Evolutionary conservation across 2,797 vertebrate species (phyloP).

Genomic region (Poecilia gillii): DNA sequence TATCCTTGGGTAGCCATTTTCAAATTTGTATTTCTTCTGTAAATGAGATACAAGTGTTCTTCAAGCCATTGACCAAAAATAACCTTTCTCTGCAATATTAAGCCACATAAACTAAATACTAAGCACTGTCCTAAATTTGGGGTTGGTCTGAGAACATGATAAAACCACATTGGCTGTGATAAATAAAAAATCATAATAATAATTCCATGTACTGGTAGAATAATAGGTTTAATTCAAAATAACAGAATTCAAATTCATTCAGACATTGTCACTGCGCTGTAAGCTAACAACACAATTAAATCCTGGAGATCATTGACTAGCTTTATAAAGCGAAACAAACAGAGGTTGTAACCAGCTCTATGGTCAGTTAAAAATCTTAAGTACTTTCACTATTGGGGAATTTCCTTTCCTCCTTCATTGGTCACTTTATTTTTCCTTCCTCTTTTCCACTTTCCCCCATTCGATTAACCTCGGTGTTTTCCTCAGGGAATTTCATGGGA

Average conservation of each 20-base stretch:
- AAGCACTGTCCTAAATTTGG: background rate
- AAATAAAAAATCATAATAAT: background rate
- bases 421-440: too few species aligned
- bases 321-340: slow-evolving; percentile 42
- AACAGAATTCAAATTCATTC: background rate
- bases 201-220: background rate
- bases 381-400: slow-evolving; percentile 18
- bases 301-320: background rate
- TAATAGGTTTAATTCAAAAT: background rate
- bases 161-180: background rate
- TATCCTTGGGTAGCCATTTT: background rate
- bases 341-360: background rate
- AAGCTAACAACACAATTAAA: background rate
- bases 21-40: background rate
- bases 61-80: background rate
- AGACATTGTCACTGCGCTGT: background rate
- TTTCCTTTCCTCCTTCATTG: background rate
- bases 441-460: background rate
- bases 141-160: background rate
- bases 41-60: background rate
- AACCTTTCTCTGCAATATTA: background rate
- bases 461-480: background rate
- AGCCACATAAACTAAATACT: background rate
- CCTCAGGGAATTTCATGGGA: background rate
- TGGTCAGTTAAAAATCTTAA: background rate